Base-by-base conservation (phyloP, 2,888 invertebrate genomes). In the Gastrophysa polygoni region DNA sequence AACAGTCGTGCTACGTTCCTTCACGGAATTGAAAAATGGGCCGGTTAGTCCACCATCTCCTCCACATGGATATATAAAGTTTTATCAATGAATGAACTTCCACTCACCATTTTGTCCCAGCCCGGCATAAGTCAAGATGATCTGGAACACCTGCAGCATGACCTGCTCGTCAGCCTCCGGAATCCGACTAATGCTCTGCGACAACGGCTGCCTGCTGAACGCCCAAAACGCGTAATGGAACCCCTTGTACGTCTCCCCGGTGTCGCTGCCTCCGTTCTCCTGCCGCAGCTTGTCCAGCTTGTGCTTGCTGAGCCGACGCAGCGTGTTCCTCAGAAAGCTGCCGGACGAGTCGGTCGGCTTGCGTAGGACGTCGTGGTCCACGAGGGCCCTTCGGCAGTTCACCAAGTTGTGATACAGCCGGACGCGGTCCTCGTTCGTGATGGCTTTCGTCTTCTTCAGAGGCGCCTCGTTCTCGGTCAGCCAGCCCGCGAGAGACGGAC, bases 141-240 rank as follows among this genome's bases (percentile, higher is more conserved):
- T 86, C 81, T 93, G 92, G 80, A 96, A 97, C 75, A 96, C 92
- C 82, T 92, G 92, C 72, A 95, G 82, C 77, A 95, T 92, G 11
- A 91, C 86, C 70, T 93, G 92, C 77, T 96, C 92, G 73, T 95
- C 95, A 1, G 90, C 88, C 80, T 96, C 95, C 55, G 91, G 89
- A 64, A 96, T 85, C 73, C 91, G 88, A 59, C 91, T 92, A 63
- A 97, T 86, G 73, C 92, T 92, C 81, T 95, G 95, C 1, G 90
- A 87, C 59, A 96, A 82, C 6, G 88, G 86, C 64, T 90, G 87
- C 68, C 95, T 88, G 75, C 91, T 91, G 83, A 96, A 97, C 44
- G 94, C 91, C 96, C 96, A 97, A 83, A 91, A 95, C 17, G 88
- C 89, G 67, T 92, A 89, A 8, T 92, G 90, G 81, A 91, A 95